Percentiles rank a stretch among this genome's conserved stretches.
These are phyloP conservation scores for Plumapathes pennacea DNA, from an alignment of 92 coral and sea anemone species.

Conservation along the genomic window DNA sequence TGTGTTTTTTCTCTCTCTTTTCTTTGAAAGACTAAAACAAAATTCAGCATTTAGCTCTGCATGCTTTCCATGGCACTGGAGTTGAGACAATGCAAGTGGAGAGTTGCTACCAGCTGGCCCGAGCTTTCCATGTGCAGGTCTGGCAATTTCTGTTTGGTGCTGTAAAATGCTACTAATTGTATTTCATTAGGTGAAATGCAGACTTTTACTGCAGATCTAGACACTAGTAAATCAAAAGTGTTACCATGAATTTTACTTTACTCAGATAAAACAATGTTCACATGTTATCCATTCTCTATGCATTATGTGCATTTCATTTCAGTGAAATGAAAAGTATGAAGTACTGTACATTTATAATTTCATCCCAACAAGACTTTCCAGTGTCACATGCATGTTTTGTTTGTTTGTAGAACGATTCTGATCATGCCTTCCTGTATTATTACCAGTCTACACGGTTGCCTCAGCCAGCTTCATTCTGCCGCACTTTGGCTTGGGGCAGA, in stretches of 20 bases:
- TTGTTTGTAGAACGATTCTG: conserved; percentile 89
- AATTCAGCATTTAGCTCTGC: conserved; percentile 94
- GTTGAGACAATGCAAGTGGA: conserved; percentile 99
- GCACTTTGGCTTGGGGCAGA: conserved; percentile 96
- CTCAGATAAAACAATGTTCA: no score
- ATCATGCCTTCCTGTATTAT: conserved; percentile 97
- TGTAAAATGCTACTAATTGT: no score
- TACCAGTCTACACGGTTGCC: conserved; percentile 98
- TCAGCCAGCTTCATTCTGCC: conserved; percentile 91
- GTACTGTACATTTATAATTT: no score
- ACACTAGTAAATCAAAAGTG: no score
- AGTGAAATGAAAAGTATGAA: no score
- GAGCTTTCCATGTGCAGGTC: conserved; percentile 97
- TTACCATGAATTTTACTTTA: no score
- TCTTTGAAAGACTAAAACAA: conserved; percentile 79
- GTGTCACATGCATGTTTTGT: not conserved
- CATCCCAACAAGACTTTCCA: no score
- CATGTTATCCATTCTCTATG: no score
- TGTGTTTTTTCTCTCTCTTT: not conserved
- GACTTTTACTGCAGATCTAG: no score
- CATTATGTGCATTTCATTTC: no score
- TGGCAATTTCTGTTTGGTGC: no score
- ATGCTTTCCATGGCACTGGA: conserved; percentile 99
- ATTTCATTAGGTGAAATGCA: no score
- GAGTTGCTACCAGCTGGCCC: conserved; percentile 93